Evolutionary conservation across 2,113 vertebrate species (phyloP), one percentile per base, ranked within the genome.

Genomic region (Nansenia antarctica): DNA sequence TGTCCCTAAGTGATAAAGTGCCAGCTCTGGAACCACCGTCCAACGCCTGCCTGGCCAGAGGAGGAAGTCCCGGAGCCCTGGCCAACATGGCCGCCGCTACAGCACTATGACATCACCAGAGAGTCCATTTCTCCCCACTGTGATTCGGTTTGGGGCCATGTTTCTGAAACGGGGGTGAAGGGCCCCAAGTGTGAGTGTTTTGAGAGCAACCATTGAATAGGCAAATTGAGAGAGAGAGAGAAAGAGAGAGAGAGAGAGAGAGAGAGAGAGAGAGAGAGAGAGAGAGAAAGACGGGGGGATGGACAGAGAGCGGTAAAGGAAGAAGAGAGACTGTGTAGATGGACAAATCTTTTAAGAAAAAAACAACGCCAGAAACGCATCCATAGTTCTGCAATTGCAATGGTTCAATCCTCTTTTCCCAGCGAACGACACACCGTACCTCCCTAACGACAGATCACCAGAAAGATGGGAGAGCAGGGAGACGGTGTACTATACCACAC

Each of bases 401-500:
- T 67, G 27, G 30, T 72, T 20, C 65, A 27, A 70, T n/a, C 62
- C 29, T 34, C 31, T 34, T 8, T 18, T 34, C 42, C 18, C 22
- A 11, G 30, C 1, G 18, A 71, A 58, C 42, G n/a, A n/a, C n/a
- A n/a, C n/a, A 65, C 26, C 52, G 31, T 64, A 60, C 24, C 31
- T 61, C 52, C 61, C 57, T 62, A 39, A 72, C 63, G 71, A 74
- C 74, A 74, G 61, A 58, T 47, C 30, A 14, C n/a, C 58, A 74
- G 73, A 88, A 9, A 83, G 92, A 91, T 85, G 83, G 85, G 80
- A 87, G 65, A 72, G 55, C 52, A 54, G 69, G 55, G 89, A 93
- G 94, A 92, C 93, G 94, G 94, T 94, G 94, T 93, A 94, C 91
- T 95, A 93, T 94, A 95, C 94, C 94, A 94, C 72, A 75, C 72